These are phyloP conservation scores for mouse (Mus musculus) DNA, from an alignment of 2,113 vertebrate genomes.

Conservation along the genomic window GRCm39 chr9:42487001-42487500, in stretches of 20 bases:
- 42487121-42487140: too few relatives aligned
- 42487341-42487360: not conserved
- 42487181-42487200: not conserved
- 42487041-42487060: not conserved
- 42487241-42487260: not conserved
- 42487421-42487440: conserved; percentile 32
- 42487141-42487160: not conserved
- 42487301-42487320: not conserved
- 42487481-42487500: not conserved
- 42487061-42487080: not conserved
- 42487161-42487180: not conserved
- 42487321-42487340: not conserved
- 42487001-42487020: not conserved
- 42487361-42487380: not conserved
- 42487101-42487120: too few relatives aligned
- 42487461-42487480: too few relatives aligned
- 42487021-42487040: not conserved
- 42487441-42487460: not conserved
- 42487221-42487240: not conserved
- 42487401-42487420: conserved; percentile 35
- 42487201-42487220: not conserved
- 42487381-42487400: conserved; percentile 21
- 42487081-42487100: not conserved
- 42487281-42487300: not conserved
- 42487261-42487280: not conserved